These are phyloP conservation scores for Rhogogaster chlorosoma DNA, from an alignment of 2,888 invertebrate species.

Conservation along the genomic window DNA sequence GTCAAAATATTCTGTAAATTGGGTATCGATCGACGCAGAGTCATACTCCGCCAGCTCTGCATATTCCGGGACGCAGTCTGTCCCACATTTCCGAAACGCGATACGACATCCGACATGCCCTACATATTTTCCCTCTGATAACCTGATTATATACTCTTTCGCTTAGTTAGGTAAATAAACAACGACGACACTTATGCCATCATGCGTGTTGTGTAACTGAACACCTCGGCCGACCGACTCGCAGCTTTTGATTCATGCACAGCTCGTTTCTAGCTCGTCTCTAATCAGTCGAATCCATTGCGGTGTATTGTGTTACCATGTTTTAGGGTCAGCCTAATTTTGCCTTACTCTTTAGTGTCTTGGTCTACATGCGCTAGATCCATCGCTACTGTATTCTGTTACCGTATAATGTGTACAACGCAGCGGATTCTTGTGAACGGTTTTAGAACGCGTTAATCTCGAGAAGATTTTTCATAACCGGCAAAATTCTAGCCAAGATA, in stretches of 20 bases:
- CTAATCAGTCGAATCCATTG: not conserved
- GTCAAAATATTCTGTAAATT: not conserved
- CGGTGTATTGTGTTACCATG: not conserved
- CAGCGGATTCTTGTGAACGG: not conserved
- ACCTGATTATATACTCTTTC: not conserved
- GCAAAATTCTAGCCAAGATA: not conserved
- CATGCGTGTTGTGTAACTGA: not conserved
- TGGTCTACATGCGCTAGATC: not conserved
- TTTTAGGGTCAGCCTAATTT: not conserved
- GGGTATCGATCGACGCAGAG: not conserved
- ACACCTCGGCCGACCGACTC: not conserved
- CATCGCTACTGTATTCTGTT: not conserved
- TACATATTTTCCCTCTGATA: not conserved
- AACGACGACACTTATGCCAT: not conserved
- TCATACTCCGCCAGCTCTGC: not conserved
- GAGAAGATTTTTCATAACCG: not conserved
- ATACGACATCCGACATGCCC: not conserved
- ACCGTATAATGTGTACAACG: not conserved
- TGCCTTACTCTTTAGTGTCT: not conserved
- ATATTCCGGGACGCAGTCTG: not conserved
- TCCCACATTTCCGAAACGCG: slow-evolving; percentile 18
- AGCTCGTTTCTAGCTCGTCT: not conserved
- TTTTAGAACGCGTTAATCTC: not conserved
- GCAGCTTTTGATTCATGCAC: not conserved
- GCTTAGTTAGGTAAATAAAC: not conserved